Evolutionary conservation across 2,888 invertebrate genomes (phyloP).

Genomic region (Pachliopta kotzebuea): DNA sequence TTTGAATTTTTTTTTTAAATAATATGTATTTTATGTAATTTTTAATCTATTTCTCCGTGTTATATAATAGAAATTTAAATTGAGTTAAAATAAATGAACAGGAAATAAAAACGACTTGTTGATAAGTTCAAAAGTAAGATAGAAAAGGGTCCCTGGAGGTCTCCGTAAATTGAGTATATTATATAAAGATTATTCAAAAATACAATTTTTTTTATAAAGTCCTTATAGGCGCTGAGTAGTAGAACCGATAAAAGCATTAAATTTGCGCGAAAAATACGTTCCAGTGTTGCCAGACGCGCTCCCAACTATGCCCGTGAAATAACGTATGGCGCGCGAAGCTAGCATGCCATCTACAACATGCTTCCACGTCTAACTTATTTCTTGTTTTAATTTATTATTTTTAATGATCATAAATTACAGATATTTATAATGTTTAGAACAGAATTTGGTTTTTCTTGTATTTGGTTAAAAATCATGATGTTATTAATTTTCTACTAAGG

Average conservation of each 20-base stretch:
- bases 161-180: conserved; percentile 50
- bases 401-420: not conserved
- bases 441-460: not conserved
- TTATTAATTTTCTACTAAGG: no score
- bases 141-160: conserved; percentile 33
- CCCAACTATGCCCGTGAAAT: conserved; percentile 51
- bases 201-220: conserved; percentile 63
- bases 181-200: conserved; percentile 51
- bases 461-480: not conserved
- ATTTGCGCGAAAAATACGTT: conserved; percentile 56
- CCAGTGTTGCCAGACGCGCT: conserved; percentile 68
- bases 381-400: conserved; percentile 3
- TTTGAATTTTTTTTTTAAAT: not conserved
- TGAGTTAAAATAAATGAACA: conserved; percentile 13
- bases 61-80: not conserved
- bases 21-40: no score
- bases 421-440: not conserved
- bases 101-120: conserved; percentile 6
- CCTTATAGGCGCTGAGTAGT: conserved; percentile 72
- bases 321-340: conserved; percentile 31
- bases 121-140: conserved; percentile 1
- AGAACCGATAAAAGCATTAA: conserved; percentile 58
- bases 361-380: conserved; percentile 17
- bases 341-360: conserved; percentile 17
- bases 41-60: not conserved